Percentiles rank a stretch among this genome's conserved stretches.
Evolutionary conservation across 2,113 vertebrate species (phyloP).

Genomic region (Aviceda subcristata): DNA sequence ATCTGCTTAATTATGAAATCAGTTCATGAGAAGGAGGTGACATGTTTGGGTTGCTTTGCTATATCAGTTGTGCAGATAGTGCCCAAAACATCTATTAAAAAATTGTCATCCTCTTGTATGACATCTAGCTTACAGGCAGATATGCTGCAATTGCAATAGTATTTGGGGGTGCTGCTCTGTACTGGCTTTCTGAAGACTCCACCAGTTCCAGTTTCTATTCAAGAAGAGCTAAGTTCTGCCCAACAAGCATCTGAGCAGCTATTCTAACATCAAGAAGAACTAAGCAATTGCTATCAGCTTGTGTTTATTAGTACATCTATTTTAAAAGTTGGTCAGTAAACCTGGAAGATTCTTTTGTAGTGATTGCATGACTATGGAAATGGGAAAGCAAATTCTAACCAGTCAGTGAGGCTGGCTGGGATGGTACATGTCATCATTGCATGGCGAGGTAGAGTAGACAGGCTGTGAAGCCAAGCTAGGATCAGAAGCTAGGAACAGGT

Average conservation of each 20-base stretch:
- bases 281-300: not conserved
- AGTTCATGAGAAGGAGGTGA: not conserved
- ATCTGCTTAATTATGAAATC: not conserved
- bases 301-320: not conserved
- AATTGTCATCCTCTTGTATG: not conserved
- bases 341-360: not conserved
- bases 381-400: too few relatives aligned
- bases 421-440: not conserved
- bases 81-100: not conserved
- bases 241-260: not conserved
- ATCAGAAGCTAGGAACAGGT: not conserved
- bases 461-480: not conserved
- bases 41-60: not conserved
- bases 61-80: not conserved
- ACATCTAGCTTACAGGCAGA: not conserved
- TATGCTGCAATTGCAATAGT: not conserved
- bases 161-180: not conserved
- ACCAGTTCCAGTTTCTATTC: not conserved
- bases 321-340: not conserved
- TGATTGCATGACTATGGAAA: not conserved
- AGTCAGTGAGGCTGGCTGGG: not conserved
- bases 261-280: not conserved
- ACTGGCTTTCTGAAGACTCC: not conserved
- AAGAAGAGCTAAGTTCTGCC: not conserved
- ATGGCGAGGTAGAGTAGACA: accelerated